phyloP scores from a whole-genome alignment of 2,113 vertebrate species.

The Dunckerocampus dactyliophorus region DNA sequence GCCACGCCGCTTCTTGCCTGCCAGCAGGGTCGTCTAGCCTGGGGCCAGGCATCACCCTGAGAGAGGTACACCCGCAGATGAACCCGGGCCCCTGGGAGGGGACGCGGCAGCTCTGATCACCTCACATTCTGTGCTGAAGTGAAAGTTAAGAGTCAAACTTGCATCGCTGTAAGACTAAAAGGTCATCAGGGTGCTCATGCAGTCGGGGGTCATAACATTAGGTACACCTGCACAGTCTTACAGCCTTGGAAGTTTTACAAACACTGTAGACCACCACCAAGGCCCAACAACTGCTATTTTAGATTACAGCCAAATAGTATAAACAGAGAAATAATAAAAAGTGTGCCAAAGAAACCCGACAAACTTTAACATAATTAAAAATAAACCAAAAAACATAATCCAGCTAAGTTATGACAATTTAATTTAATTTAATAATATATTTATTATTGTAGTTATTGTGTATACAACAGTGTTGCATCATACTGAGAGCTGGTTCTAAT shows the following conservation, averaged over 20 bases:
- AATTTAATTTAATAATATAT: too few species aligned
- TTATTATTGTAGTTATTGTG: too few species aligned
- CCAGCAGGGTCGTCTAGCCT: constrained; percentile 50
- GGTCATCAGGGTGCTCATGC: constrained; percentile 2
- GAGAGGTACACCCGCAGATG: constrained; percentile 31
- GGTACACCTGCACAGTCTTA: too few species aligned
- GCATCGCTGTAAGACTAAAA: neutral
- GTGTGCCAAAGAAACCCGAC: neutral
- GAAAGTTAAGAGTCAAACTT: constrained; percentile 4
- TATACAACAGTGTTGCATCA: too few species aligned
- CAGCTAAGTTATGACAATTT: too few species aligned
- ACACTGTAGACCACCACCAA: too few species aligned
- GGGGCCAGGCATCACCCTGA: constrained; percentile 41
- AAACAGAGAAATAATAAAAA: neutral
- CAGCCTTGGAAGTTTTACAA: too few species aligned
- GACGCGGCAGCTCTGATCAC: constrained; percentile 12
- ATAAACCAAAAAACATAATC: neutral
- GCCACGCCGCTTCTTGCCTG: constrained; percentile 43
- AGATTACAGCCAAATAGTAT: neutral
- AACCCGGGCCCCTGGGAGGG: constrained; percentile 23
- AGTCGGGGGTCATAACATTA: too few species aligned
- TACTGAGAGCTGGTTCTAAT: too few species aligned
- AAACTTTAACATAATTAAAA: neutral
- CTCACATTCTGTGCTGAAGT: constrained; percentile 2
- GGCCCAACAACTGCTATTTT: neutral